Evolutionary conservation across 2,888 invertebrate species (phyloP), one percentile per base, ranked within the genome.

Genomic region (Arrhopalites spinosus): DNA sequence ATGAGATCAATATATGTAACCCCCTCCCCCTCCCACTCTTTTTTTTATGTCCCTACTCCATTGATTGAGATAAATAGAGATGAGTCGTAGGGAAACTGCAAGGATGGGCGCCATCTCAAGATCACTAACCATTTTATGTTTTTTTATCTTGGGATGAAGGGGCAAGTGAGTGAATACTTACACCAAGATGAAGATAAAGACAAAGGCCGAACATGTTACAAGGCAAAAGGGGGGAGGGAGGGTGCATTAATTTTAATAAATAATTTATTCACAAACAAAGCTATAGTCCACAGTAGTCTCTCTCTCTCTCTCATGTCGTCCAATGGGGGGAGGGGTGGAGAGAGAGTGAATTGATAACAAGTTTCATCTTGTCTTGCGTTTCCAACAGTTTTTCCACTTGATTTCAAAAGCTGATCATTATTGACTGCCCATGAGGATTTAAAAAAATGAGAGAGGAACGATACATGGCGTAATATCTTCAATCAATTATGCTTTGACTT

Each of bases 401-500:
- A 56, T 56, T 56, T 56, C 53, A 56, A 20, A 56, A 56, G 53
- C 1, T 56, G 53, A 56, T 56, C 53, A 56, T 56, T 56, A 56
- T 56, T 56, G 53, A 56, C 53, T 56, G 53, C 53, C 53, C 53
- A 56, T 56, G n/a, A 56, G 53, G 20, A 56, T 56, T 47, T 47
- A n/a, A 47, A 47, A 47, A n/a, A 56, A 20, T 56, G 53, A 27
- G 59, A 59, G 59, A 59, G 25, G 25, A 11, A 27, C 23, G 59
- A 59, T 53, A 53, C 23, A 53, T 53, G 53, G n/a, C 15, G 20
- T 50, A 27, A 27, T 30, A 64, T 64, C 25, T n/a, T 43, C 30
- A 71, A 61, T 56, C 59, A 71, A 71, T 71, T 71, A 71, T 71
- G 23, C 43, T 63, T 8, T 72, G 64, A 72, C 64, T 72, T 64